These are phyloP conservation scores for Triops longicaudatus DNA, from an alignment of 1,140 invertebrate species.

Conservation along the genomic window DNA sequence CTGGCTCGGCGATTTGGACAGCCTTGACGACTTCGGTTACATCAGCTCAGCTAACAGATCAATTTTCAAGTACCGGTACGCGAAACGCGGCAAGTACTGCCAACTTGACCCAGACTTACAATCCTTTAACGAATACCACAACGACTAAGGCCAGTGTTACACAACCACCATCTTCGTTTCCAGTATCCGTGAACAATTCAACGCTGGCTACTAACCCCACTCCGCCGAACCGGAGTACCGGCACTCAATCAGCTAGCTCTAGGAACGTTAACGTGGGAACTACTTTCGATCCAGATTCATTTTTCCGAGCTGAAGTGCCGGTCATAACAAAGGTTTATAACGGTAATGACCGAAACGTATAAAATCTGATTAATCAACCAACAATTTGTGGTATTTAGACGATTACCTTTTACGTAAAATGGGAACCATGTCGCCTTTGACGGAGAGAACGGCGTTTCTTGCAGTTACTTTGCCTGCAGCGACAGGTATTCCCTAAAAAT, in stretches of 20 bases:
- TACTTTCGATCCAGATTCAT: not conserved
- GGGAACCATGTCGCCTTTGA: not conserved
- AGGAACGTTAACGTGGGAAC: not conserved
- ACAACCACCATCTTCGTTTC: no score
- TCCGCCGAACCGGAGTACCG: not conserved
- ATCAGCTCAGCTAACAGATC: no score
- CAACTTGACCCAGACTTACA: no score
- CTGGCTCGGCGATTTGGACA: no score
- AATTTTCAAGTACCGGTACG: no score
- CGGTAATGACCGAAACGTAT: not conserved
- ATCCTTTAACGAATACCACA: no score
- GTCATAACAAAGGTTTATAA: not conserved
- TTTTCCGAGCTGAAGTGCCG: not conserved
- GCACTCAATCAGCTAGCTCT: not conserved
- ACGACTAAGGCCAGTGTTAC: no score
- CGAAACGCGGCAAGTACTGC: no score
- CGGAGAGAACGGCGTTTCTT: not conserved
- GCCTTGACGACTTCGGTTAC: no score
- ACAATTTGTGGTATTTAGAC: not conserved
- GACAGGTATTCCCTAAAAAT: not conserved
- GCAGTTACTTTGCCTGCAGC: not conserved
- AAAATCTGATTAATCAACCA: not conserved
- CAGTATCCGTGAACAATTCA: no score
- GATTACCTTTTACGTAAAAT: not conserved
- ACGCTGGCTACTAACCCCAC: not conserved